These are phyloP conservation scores for Mya arenaria DNA, from an alignment of 1,140 invertebrate genomes.

Conservation along the genomic window DNA sequence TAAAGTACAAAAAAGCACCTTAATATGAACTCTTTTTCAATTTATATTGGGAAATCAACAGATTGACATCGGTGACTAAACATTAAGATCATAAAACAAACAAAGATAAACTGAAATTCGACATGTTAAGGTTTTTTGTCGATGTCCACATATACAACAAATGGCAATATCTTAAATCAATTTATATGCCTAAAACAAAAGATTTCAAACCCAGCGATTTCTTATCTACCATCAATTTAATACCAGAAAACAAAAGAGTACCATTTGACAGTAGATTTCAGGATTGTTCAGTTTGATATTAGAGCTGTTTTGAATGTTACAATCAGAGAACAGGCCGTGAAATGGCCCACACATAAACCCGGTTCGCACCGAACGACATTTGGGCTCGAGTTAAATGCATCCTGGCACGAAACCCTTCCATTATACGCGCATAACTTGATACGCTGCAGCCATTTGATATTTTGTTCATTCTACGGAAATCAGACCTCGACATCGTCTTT, in stretches of 20 bases:
- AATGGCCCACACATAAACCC: conserved; percentile 48
- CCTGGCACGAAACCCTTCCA: conserved; percentile 38
- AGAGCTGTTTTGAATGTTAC: conserved; percentile 28
- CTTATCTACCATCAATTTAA: conserved; percentile 48
- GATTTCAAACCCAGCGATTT: conserved; percentile 24
- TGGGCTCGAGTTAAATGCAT: conserved; percentile 21
- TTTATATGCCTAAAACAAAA: conserved; percentile 36
- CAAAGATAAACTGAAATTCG: neutral
- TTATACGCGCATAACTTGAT: conserved; percentile 38
- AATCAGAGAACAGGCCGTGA: conserved; percentile 31
- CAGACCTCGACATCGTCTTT: conserved; percentile 24
- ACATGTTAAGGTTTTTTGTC: conserved; percentile 11
- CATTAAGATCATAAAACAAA: conserved; percentile 3
- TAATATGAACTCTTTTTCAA: too few relatives aligned
- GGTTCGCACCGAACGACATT: conserved; percentile 32
- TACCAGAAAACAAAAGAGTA: conserved; percentile 33
- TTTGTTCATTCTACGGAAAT: conserved; percentile 31
- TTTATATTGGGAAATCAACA: too few relatives aligned
- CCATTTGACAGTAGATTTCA: conserved; percentile 39
- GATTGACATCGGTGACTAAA: conserved; percentile 6
- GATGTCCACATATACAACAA: conserved; percentile 15
- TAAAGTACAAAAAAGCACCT: neutral
- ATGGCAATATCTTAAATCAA: conserved; percentile 32
- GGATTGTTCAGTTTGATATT: neutral
- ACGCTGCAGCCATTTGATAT: conserved; percentile 29